A percentile compares a stretch with the other conserved stretches of the same genome.
These are phyloP conservation scores for Microplitis deprimator DNA, from an alignment of 2,888 invertebrate genomes.

Conservation along the genomic window DNA sequence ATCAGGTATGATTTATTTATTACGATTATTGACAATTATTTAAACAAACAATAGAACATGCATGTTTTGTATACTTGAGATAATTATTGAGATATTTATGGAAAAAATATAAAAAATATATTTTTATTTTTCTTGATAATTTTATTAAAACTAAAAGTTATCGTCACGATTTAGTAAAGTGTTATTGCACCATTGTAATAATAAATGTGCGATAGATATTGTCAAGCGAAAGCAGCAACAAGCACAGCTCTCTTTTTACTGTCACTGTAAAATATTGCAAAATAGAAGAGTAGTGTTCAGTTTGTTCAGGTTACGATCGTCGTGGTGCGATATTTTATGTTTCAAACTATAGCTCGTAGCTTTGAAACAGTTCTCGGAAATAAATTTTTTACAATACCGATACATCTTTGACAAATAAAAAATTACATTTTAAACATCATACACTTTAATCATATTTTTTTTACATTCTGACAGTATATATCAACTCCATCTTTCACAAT, in stretches of 20 bases:
- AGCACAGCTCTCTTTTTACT: conserved; percentile 28
- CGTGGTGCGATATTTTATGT: conserved; percentile 36
- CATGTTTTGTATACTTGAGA: neutral
- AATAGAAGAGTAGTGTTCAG: conserved; percentile 29
- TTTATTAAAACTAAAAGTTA: neutral
- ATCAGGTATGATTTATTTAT: conserved; percentile 11
- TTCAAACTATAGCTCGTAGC: conserved; percentile 30
- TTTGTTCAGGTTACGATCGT: conserved; percentile 32
- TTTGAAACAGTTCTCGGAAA: conserved; percentile 33
- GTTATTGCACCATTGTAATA: conserved; percentile 27
- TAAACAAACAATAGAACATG: conserved; percentile 3
- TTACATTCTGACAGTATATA: neutral
- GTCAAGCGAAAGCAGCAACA: conserved; percentile 25
- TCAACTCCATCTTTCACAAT: neutral
- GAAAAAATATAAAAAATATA: neutral
- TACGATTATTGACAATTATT: neutral
- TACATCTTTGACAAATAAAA: neutral
- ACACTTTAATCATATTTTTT: neutral
- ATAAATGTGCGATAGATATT: conserved; percentile 13
- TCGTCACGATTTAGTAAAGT: conserved; percentile 9
- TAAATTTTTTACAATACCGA: neutral
- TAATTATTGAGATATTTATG: neutral
- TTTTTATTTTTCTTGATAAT: conserved; percentile 11
- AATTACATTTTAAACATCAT: neutral
- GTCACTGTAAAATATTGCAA: conserved; percentile 35